Conservation (phyloP, 1,140 invertebrate genomes). For the Ips typographus region DNA sequence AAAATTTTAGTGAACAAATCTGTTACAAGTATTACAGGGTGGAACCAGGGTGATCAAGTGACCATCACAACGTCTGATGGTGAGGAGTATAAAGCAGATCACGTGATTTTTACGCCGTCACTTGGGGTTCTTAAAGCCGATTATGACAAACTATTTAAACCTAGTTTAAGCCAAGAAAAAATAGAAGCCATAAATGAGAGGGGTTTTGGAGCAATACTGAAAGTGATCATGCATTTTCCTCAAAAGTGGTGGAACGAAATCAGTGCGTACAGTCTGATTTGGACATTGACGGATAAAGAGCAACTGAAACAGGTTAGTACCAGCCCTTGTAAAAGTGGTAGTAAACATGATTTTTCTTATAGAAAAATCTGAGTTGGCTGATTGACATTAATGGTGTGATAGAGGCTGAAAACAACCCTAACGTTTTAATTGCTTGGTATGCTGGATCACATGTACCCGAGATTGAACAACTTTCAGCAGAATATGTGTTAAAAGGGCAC, state of each 20-base stretch:
- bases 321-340: too few species aligned
- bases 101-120: conserved; percentile 69
- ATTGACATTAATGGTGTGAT: not conserved
- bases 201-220: conserved; percentile 71
- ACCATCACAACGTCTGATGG: conserved; percentile 55
- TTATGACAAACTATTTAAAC: conserved; percentile 61
- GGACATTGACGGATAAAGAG: too few species aligned
- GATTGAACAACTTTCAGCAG: not conserved
- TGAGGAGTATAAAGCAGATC: conserved; percentile 59
- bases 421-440: not conserved
- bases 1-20: conserved; percentile 41
- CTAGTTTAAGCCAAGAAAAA: conserved; percentile 62
- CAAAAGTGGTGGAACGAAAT: conserved; percentile 60
- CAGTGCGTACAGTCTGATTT: too few species aligned
- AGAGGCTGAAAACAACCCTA: not conserved
- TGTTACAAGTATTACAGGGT: conserved; percentile 40
- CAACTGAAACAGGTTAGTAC: too few species aligned
- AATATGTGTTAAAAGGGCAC: not conserved
- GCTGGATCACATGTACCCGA: not conserved
- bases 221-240: conserved; percentile 72
- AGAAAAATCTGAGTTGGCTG: not conserved
- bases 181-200: conserved; percentile 63
- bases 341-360: not conserved
- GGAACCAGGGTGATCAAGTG: conserved; percentile 45
- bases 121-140: conserved; percentile 70